phyloP scores from a whole-genome alignment of 2,113 vertebrate genomes.

The Tetraodon nigroviridis region DNA sequence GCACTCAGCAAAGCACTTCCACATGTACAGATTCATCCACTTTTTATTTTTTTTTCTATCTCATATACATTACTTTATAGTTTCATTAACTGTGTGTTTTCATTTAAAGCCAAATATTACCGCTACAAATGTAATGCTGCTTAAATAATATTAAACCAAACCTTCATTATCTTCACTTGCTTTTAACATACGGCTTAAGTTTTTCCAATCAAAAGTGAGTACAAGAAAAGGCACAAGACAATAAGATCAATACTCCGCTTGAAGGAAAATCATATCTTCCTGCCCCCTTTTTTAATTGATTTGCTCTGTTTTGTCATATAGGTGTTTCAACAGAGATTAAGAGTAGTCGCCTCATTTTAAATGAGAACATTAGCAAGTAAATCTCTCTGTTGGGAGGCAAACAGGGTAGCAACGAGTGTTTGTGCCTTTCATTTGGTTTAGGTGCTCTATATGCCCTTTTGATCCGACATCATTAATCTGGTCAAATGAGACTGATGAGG shows the following conservation, averaged over 20 bases:
- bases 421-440: slow-evolving; percentile 74
- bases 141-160: slow-evolving; percentile 44
- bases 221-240: slow-evolving; percentile 70
- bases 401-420: slow-evolving; percentile 65
- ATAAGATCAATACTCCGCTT: slow-evolving; percentile 48
- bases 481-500: slow-evolving; percentile 13
- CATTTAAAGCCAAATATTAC: slow-evolving; percentile 49
- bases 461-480: slow-evolving; percentile 76
- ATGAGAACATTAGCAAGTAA: slow-evolving; percentile 48
- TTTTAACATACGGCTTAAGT: slow-evolving; percentile 52
- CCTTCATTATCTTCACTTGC: slow-evolving; percentile 36
- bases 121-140: slow-evolving; percentile 47
- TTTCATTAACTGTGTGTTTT: slow-evolving; percentile 40
- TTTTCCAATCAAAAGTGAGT: slow-evolving; percentile 48
- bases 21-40: slow-evolving; percentile 36
- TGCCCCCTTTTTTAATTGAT: slow-evolving; percentile 10
- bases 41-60: slow-evolving; percentile 36
- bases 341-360: slow-evolving; percentile 43
- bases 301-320: slow-evolving; percentile 18
- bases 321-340: slow-evolving; percentile 36
- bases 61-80: slow-evolving; percentile 42
- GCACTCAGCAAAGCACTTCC: slow-evolving; percentile 51
- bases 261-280: slow-evolving; percentile 44
- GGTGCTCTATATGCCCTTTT: slow-evolving; percentile 69
- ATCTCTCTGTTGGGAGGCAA: slow-evolving; percentile 53